These are phyloP conservation scores for Trididemnum clinides DNA, from an alignment of 23 tunicate genomes.

Conservation along the genomic window DNA sequence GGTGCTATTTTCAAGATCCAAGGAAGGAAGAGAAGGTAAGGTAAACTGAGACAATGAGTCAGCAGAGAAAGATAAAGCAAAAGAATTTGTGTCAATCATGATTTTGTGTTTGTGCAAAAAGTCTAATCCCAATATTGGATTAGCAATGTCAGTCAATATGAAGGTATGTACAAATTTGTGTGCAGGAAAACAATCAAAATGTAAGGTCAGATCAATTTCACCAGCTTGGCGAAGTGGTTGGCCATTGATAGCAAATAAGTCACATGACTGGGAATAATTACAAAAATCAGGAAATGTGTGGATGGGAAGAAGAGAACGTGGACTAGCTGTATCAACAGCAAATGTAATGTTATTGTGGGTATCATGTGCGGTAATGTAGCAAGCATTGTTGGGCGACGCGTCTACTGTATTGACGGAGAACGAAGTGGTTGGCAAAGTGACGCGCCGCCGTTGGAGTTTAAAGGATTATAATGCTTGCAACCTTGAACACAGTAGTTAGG, in stretches of 20 bases:
- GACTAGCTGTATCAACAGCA: neutral
- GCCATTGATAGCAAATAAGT: neutral
- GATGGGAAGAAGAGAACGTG: neutral
- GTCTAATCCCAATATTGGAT: neutral
- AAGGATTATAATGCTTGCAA: neutral
- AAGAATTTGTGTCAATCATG: neutral
- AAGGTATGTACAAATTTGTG: neutral
- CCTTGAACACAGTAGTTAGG: neutral
- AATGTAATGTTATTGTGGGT: neutral
- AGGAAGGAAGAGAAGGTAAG: neutral
- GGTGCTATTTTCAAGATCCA: neutral
- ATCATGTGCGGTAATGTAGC: neutral
- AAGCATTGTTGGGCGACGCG: neutral
- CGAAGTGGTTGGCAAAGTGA: neutral
- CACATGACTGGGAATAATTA: neutral
- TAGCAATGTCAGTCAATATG: neutral
- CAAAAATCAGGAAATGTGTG: neutral
- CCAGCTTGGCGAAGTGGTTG: neutral
- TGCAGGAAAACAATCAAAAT: neutral
- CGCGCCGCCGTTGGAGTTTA: neutral
- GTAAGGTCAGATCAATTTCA: slow-evolving; percentile 1
- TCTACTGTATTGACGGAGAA: neutral
- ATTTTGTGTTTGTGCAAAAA: neutral
- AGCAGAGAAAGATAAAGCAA: neutral
- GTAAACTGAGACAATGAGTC: neutral